These are phyloP conservation scores for Dufourea novaeangliae DNA, from an alignment of 1,140 invertebrate species.

Conservation along the genomic window DNA sequence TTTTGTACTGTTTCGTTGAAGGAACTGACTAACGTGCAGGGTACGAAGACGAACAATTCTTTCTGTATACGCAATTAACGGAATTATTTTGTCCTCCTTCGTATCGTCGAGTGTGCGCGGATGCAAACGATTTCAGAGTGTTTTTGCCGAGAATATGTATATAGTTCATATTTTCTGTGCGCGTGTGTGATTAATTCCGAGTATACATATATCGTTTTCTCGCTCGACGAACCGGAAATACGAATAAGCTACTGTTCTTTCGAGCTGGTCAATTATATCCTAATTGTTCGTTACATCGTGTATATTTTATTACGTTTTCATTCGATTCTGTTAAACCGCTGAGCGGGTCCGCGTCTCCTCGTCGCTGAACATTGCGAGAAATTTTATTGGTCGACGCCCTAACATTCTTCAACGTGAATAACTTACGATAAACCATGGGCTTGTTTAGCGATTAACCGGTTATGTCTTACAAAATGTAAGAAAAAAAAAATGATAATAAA, in stretches of 20 bases:
- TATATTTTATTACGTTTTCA: not conserved
- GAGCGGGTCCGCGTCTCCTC: not conserved
- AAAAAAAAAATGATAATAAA: conserved; percentile 21
- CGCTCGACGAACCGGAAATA: not conserved
- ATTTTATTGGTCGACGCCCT: conserved; percentile 8
- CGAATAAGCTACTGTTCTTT: not conserved
- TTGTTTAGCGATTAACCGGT: conserved; percentile 9
- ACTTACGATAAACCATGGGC: conserved; percentile 23
- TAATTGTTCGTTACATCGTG: conserved; percentile 10
- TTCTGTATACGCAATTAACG: not conserved
- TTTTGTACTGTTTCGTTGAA: conserved; percentile 41
- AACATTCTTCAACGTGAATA: conserved; percentile 9
- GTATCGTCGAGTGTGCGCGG: not conserved
- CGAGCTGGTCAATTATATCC: conserved; percentile 7
- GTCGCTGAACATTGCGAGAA: not conserved
- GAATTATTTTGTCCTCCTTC: not conserved
- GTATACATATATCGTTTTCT: not conserved
- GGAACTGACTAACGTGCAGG: conserved; percentile 20
- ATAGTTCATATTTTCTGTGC: not conserved
- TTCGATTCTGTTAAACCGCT: not conserved
- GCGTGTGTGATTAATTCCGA: not conserved
- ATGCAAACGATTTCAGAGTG: no score
- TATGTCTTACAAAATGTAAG: conserved; percentile 42
- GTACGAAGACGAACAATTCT: conserved; percentile 6
- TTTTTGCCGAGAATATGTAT: no score